phyloP scores from a whole-genome alignment of 2,797 vertebrate species.

The Bufotes viridis region DNA sequence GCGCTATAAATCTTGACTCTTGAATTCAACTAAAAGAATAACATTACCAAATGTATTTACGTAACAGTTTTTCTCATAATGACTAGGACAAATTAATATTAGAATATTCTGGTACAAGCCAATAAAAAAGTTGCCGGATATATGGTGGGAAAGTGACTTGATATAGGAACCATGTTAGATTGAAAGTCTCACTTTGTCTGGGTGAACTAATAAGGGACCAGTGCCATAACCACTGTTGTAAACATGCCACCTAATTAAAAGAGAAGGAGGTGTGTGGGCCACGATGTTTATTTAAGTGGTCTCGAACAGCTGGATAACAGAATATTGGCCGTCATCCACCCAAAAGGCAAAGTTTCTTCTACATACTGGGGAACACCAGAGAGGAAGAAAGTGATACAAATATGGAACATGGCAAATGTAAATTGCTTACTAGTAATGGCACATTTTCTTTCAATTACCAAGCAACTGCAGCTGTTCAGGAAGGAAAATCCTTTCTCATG shows the following conservation, averaged over 20 bases:
- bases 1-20: slow-evolving; percentile 16
- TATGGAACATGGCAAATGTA: slow-evolving; percentile 30
- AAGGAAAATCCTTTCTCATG: background rate
- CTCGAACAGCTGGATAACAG: slow-evolving; percentile 58
- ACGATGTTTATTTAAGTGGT: slow-evolving; percentile 60
- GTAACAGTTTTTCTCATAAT: slow-evolving; percentile 44
- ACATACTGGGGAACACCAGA: slow-evolving; percentile 52
- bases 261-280: slow-evolving; percentile 57
- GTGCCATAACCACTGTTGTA: slow-evolving; percentile 62
- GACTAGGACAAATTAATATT: slow-evolving; percentile 44
- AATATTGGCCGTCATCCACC: slow-evolving; percentile 56
- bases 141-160: slow-evolving; percentile 39
- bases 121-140: slow-evolving; percentile 38
- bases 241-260: slow-evolving; percentile 63
- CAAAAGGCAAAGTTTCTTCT: slow-evolving; percentile 48
- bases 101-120: slow-evolving; percentile 35
- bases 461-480: slow-evolving; percentile 16
- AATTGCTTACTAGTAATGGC: slow-evolving; percentile 33
- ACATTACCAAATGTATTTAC: slow-evolving; percentile 46
- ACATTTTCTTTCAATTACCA: slow-evolving; percentile 27
- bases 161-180: slow-evolving; percentile 50
- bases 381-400: slow-evolving; percentile 38
- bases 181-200: slow-evolving; percentile 44
- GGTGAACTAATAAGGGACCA: slow-evolving; percentile 56
- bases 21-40: slow-evolving; percentile 23